A percentile compares a stretch with the other conserved stretches of the same genome.
Evolutionary conservation across 2,113 vertebrate species (phyloP).

Genomic region (Nothocercus nigrocapillus): DNA sequence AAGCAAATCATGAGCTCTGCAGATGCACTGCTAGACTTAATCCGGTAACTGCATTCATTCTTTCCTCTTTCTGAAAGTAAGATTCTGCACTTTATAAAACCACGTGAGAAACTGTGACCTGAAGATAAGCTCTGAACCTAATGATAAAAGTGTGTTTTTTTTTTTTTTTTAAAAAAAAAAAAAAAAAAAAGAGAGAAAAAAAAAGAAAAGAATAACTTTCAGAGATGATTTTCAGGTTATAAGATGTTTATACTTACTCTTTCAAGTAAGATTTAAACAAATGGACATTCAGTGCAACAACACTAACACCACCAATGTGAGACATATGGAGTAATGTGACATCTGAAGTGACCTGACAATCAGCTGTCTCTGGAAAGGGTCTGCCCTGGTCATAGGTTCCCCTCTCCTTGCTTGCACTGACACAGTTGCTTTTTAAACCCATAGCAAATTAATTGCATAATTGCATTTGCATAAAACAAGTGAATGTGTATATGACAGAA

Average conservation of each 20-base stretch:
- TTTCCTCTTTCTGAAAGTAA: not conserved
- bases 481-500: not conserved
- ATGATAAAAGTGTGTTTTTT: not conserved
- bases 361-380: not conserved
- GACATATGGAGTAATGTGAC: not conserved
- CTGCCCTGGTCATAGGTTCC: not conserved
- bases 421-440: not conserved
- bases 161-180: too few relatives aligned
- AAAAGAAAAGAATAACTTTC: not conserved
- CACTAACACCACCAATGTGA: not conserved
- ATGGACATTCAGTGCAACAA: not conserved
- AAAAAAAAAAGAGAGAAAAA: too few relatives aligned
- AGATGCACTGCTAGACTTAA: slow-evolving; percentile 94
- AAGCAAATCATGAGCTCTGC: slow-evolving; percentile 97
- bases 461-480: not conserved
- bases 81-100: not conserved
- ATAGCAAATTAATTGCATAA: not conserved
- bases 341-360: not conserved
- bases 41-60: slow-evolving; percentile 81
- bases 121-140: not conserved
- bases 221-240: not conserved
- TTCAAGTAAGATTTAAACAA: not conserved
- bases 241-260: not conserved
- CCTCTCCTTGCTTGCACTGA: not conserved
- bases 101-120: not conserved